phyloP scores from a whole-genome alignment of 2,888 invertebrate species.

The Quadriops clusia region DNA sequence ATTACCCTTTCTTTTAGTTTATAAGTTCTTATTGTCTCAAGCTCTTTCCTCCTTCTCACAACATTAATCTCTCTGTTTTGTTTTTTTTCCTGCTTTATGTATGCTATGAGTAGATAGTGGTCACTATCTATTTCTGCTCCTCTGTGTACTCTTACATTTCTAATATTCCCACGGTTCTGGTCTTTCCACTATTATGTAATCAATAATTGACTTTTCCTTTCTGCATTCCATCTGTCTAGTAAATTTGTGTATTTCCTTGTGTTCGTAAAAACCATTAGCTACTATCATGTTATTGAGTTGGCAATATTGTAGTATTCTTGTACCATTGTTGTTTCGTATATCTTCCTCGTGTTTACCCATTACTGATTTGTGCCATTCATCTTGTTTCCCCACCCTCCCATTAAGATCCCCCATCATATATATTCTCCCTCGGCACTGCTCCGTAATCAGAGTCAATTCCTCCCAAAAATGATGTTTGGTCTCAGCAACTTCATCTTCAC shows the following conservation, averaged over 20 bases:
- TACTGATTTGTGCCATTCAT: constrained; percentile 4
- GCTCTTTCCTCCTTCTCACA: neutral
- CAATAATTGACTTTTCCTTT: constrained; percentile 3
- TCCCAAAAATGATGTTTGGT: too few relatives aligned
- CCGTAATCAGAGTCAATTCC: too few relatives aligned
- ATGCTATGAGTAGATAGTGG: constrained; percentile 2
- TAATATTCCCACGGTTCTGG: too few relatives aligned
- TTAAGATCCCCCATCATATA: too few relatives aligned
- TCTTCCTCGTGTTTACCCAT: constrained; percentile 4
- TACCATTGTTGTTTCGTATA: constrained; percentile 6
- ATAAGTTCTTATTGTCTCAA: neutral
- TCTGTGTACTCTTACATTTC: constrained; percentile 7
- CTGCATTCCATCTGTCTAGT: constrained; percentile 1
- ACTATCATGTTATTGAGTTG: neutral
- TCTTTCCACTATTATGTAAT: constrained; percentile 5
- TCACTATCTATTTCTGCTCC: constrained; percentile 6
- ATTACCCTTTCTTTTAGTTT: neutral
- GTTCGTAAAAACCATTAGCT: constrained; percentile 7
- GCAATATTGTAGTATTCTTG: constrained; percentile 6
- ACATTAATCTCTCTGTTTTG: neutral
- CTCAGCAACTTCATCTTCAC: constrained; percentile 6
- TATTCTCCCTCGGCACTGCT: too few relatives aligned
- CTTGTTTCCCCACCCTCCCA: neutral
- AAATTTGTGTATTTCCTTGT: constrained; percentile 7
- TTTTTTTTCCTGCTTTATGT: neutral